Base-by-base conservation (phyloP, 2,113 vertebrate genomes). In the Channa argus region DNA sequence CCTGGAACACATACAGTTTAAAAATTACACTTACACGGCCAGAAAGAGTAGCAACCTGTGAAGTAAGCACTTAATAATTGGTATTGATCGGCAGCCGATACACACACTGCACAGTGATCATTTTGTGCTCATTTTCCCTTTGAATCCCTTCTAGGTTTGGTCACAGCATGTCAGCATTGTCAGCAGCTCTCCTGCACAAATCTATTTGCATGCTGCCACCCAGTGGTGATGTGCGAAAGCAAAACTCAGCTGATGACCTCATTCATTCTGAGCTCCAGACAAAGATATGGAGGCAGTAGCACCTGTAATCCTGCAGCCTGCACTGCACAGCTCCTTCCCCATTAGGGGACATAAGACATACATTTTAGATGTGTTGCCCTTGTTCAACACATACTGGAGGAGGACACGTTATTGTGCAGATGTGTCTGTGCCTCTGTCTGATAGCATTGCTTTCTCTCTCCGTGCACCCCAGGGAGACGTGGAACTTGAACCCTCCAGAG, bases 401-500 rank as follows among this genome's bases (percentile, higher is more conserved):
- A 6, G 50, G 45, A 56, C 41, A 61, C 24, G 53, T 34, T 5
- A 44, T 52, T 59, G 58, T 72, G 39, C 65, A 56, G 70, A 43
- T 70, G 24, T 77, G 72, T 55, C 54, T 54, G 14, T 3, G 14
- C 8, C 2, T 63, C 6, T 14, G 0, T 79, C 61, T 89, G 36
- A 80, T 43, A 5, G 39, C n/a, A 13, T 55, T 70, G 50, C 75
- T 55, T 60, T n/a, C 15, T 34, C 43, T 69, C 10, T 63, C 45
- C 64, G 6, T 71, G 55, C 50, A 2, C 59, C 38, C 15, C 92
- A 99, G 98, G 89, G 96, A 98, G 74, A 97, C 96, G 4, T 96
- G 96, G 92, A 96, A 94, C 84, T 87, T 99, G 86, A 96, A 97
- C 77, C 98, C 98, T 58, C 97, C 98, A 0, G 98, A 99, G 91